These are phyloP conservation scores for Xanthia togata DNA, from an alignment of 2,888 invertebrate genomes.

Conservation along the genomic window DNA sequence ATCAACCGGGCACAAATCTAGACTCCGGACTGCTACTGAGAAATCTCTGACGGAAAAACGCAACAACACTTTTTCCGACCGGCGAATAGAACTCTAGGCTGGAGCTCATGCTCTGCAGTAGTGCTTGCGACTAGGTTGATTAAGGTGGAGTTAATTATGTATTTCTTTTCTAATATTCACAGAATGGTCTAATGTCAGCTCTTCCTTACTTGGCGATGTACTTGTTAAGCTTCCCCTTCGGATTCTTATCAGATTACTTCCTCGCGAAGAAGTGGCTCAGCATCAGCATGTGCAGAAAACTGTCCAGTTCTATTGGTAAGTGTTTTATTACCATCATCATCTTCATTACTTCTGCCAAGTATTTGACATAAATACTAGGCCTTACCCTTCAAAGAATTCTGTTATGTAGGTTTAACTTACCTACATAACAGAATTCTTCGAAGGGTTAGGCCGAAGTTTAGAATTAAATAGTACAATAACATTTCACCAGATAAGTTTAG, in stretches of 20 bases:
- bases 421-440: too few species aligned
- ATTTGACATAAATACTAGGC: too few species aligned
- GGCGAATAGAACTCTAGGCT: not conserved
- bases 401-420: too few species aligned
- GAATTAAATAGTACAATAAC: not conserved
- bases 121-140: too few species aligned
- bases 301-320: slow-evolving; percentile 81
- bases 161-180: slow-evolving; percentile 36
- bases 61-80: not conserved
- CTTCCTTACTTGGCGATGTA: slow-evolving; percentile 94
- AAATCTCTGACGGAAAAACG: not conserved
- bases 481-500: not conserved
- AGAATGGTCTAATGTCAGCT: slow-evolving; percentile 93
- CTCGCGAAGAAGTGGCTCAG: slow-evolving; percentile 88
- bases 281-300: slow-evolving; percentile 85
- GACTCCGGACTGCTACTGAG: too few species aligned
- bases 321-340: not conserved
- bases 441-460: not conserved
- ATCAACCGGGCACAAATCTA: not conserved
- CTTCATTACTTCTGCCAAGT: not conserved
- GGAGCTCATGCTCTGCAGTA: not conserved
- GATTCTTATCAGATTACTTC: slow-evolving; percentile 89
- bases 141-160: not conserved
- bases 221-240: slow-evolving; percentile 87
- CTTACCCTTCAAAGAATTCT: too few species aligned